Conservation (phyloP, 1,140 invertebrate species). For the Triops cancriformis region DNA sequence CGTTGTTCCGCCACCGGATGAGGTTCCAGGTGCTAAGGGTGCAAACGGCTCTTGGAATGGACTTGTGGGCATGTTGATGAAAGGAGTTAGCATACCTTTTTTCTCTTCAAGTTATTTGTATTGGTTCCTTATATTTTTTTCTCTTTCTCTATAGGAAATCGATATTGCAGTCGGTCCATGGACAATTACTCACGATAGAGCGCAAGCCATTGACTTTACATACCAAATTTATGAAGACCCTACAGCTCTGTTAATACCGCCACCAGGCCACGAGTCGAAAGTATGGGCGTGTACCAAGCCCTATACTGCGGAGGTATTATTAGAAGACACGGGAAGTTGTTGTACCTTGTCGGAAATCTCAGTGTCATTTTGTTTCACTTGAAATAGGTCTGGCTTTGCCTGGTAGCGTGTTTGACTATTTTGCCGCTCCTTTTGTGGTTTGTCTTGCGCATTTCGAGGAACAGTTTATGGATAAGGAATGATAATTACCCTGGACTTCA, state of each 20-base stretch:
- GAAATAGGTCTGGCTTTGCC: conserved; percentile 26
- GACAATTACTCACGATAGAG: conserved; percentile 41
- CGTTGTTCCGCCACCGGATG: neutral
- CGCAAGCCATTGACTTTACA: conserved; percentile 41
- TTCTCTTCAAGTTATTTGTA: neutral
- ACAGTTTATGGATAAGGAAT: neutral
- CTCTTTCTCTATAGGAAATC: conserved; percentile 32
- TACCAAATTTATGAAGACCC: conserved; percentile 38
- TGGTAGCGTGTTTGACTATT: neutral
- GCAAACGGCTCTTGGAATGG: neutral
- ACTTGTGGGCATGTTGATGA: neutral
- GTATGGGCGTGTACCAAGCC: conserved; percentile 35
- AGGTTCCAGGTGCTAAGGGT: neutral
- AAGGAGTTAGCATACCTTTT: neutral
- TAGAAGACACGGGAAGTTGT: neutral
- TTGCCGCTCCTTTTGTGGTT: neutral
- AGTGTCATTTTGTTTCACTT: neutral
- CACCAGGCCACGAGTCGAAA: conserved; percentile 33
- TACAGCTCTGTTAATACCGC: conserved; percentile 36
- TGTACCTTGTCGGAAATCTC: neutral
- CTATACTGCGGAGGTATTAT: conserved; percentile 32
- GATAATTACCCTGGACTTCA: conserved; percentile 15
- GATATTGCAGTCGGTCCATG: conserved; percentile 41
- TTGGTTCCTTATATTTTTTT: neutral
- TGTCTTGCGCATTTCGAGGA: conserved; percentile 16